These are phyloP conservation scores for Triplophysa tibetana DNA, from an alignment of 2,113 vertebrate genomes.

Conservation along the genomic window DNA sequence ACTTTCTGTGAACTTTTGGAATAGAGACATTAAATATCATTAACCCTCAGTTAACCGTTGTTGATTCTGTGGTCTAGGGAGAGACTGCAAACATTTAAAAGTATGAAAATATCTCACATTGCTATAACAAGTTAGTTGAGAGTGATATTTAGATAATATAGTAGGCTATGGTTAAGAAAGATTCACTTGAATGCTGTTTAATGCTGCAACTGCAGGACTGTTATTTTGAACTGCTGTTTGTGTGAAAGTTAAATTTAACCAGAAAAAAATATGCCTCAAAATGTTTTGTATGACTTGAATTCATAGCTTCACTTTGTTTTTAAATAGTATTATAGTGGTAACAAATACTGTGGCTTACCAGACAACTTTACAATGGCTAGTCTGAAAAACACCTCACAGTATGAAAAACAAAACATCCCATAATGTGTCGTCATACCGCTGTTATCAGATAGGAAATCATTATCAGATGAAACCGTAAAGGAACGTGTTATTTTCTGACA, in stretches of 20 bases:
- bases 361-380: not conserved
- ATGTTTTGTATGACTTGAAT: not conserved
- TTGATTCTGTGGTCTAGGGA: not conserved
- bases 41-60: not conserved
- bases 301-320: not conserved
- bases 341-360: not conserved
- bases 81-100: not conserved
- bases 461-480: slow-evolving; percentile 35
- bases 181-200: not conserved
- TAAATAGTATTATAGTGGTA: not conserved
- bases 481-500: slow-evolving; percentile 27
- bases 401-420: not conserved
- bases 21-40: not conserved
- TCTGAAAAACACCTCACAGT: not conserved
- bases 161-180: no score
- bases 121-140: not conserved
- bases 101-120: not conserved
- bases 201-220: not conserved
- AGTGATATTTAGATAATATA: not conserved
- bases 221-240: not conserved
- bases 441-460: slow-evolving; percentile 47
- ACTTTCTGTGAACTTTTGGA: not conserved
- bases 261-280: not conserved
- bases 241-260: slow-evolving; percentile 10
- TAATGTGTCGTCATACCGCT: not conserved